A percentile compares a stretch with the other conserved stretches of the same genome.
These are phyloP conservation scores for Myripristis jacobus DNA, from an alignment of 2,797 vertebrate genomes.

Conservation along the genomic window DNA sequence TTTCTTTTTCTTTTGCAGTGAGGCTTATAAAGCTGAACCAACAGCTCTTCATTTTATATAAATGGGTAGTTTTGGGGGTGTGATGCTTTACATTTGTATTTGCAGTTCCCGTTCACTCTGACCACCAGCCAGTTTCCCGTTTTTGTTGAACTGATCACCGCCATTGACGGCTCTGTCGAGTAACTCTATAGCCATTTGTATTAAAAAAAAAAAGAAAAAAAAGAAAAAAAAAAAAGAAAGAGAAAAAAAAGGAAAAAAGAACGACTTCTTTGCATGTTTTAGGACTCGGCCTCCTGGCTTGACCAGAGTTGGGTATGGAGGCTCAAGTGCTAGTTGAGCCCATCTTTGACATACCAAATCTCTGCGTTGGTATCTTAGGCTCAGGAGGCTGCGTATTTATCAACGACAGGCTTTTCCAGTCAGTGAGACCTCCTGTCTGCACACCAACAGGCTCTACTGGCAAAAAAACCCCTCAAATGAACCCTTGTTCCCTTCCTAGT, in stretches of 20 bases:
- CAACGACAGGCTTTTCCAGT: background rate
- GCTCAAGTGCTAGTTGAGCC: conserved; percentile 21
- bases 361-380: conserved; percentile 36
- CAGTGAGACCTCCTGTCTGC: conserved; percentile 8
- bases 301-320: conserved; percentile 7
- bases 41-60: conserved; percentile 37
- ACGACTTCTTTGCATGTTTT: conserved; percentile 57
- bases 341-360: conserved; percentile 32
- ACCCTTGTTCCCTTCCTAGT: conserved; percentile 34
- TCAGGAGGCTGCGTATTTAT: conserved; percentile 23
- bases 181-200: conserved; percentile 47
- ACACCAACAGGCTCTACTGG: conserved; percentile 14
- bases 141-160: conserved; percentile 59
- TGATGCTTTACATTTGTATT: conserved; percentile 44
- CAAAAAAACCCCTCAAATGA: conserved; percentile 15
- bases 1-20: conserved; percentile 32
- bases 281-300: conserved; percentile 25
- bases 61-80: conserved; percentile 44
- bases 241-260: conserved; percentile 41
- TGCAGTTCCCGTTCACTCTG: conserved; percentile 63
- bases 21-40: conserved; percentile 33
- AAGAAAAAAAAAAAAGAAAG: conserved; percentile 21
- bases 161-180: conserved; percentile 25
- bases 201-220: conserved; percentile 26
- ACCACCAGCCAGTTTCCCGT: conserved; percentile 79